phyloP scores from a whole-genome alignment of 2,113 vertebrate species.

The Pycnonotus jocosus region DNA sequence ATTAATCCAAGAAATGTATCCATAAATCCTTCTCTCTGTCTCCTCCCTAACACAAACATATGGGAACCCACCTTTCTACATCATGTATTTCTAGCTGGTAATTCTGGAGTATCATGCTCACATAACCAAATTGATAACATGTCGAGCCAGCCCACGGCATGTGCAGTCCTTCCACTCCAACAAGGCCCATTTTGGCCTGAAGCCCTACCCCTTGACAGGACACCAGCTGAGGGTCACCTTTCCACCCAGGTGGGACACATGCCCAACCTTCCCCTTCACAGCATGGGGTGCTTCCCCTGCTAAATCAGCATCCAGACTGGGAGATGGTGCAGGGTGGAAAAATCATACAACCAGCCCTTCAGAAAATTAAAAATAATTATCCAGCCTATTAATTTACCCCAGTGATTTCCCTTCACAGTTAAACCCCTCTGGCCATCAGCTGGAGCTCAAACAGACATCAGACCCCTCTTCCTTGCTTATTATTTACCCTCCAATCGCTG shows the following conservation, averaged over 20 bases:
- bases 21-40: background rate
- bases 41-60: background rate
- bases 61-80: background rate
- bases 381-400: background rate
- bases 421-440: background rate
- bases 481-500: background rate
- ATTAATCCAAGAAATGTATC: background rate
- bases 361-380: background rate
- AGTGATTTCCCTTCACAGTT: background rate
- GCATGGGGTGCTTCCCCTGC: background rate
- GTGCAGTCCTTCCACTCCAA: background rate
- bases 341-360: background rate
- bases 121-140: background rate
- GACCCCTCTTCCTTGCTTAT: background rate
- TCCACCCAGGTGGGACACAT: background rate
- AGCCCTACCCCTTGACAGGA: background rate
- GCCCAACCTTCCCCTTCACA: background rate
- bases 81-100: background rate
- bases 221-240: background rate
- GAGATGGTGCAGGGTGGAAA: background rate
- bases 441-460: background rate
- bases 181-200: background rate
- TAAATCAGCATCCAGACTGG: background rate
- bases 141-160: rapidly evolving
- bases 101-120: background rate